Evolutionary conservation across 2,797 vertebrate species (phyloP).

Genomic region (Calcarius lapponicus): DNA sequence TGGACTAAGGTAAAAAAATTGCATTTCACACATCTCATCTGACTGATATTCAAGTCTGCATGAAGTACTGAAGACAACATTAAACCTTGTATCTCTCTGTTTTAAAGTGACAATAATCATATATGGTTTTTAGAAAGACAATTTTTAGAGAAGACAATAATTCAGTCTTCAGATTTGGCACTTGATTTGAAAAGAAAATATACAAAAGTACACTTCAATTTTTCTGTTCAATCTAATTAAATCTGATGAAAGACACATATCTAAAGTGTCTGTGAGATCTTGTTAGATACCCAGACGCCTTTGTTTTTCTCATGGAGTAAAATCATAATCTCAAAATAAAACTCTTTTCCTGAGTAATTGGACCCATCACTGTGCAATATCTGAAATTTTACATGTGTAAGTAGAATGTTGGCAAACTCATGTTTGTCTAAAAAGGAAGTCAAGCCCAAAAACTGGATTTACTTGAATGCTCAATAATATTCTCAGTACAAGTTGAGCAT

Average conservation of each 20-base stretch:
- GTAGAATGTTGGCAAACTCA: neutral
- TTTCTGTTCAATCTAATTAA: neutral
- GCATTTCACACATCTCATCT: neutral
- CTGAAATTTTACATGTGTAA: neutral
- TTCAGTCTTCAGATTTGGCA: neutral
- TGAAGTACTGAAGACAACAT: neutral
- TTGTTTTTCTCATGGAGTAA: neutral
- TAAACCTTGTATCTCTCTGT: neutral
- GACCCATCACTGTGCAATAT: neutral
- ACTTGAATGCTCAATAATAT: neutral
- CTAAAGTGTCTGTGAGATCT: neutral
- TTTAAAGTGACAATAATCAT: neutral
- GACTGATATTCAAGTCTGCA: neutral
- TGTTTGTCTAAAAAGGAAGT: neutral
- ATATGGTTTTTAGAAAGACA: neutral
- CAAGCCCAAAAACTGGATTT: neutral
- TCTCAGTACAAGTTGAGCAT: neutral
- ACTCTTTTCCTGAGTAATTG: neutral
- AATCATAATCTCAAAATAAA: neutral
- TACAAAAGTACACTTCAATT: neutral
- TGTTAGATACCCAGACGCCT: rapidly evolving
- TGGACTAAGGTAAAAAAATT: neutral
- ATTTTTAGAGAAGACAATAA: neutral
- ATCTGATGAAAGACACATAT: neutral
- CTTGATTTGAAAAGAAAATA: neutral